Percentiles rank a stretch among this genome's conserved stretches.
Evolutionary conservation across 1,140 invertebrate species (phyloP).

Genomic region (Lepidotrigona ventralis): DNA sequence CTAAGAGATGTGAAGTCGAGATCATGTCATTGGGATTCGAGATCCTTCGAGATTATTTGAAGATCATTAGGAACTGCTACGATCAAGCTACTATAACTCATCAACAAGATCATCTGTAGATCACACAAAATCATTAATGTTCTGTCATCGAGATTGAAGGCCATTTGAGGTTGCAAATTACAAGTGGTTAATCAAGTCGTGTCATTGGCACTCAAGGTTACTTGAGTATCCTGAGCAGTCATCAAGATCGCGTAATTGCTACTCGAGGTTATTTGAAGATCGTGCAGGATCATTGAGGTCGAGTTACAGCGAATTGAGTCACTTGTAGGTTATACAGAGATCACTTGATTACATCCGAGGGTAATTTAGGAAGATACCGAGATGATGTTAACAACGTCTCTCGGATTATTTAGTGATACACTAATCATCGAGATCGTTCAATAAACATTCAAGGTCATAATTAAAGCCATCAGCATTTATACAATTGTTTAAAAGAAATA

Average conservation of each 20-base stretch:
- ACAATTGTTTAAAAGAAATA: no score
- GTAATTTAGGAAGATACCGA: neutral
- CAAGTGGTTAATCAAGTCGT: neutral
- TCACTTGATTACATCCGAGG: neutral
- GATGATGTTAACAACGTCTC: neutral
- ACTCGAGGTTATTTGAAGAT: neutral
- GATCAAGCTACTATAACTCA: no score
- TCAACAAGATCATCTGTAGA: no score
- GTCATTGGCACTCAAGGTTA: neutral
- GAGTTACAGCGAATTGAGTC: neutral
- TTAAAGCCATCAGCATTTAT: neutral
- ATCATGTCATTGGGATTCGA: no score
- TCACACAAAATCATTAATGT: no score
- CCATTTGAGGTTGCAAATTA: neutral
- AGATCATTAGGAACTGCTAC: no score
- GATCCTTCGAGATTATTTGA: no score
- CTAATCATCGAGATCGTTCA: no score
- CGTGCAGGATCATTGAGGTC: neutral
- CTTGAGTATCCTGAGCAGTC: neutral
- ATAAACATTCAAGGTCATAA: neutral
- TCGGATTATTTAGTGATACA: neutral
- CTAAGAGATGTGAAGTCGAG: neutral
- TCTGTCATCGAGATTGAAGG: neutral
- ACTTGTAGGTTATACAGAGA: neutral
- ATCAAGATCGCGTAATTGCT: neutral